Evolutionary conservation across 2,797 vertebrate species (phyloP).

Genomic region (Paedocypris micromegethes): DNA sequence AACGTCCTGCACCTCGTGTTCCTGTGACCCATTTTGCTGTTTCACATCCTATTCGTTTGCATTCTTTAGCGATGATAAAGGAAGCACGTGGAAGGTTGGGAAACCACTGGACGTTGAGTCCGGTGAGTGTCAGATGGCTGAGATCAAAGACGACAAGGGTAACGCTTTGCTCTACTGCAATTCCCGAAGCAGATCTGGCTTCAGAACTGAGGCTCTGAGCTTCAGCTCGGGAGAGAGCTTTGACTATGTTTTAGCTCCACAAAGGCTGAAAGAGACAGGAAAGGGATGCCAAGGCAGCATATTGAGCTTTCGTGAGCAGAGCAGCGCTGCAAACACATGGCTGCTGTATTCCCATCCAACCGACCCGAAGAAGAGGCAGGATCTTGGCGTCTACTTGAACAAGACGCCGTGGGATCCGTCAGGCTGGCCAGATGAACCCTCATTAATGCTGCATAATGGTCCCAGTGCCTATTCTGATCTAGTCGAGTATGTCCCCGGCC

Average conservation of each 20-base stretch:
- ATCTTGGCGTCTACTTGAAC: conserved; percentile 70
- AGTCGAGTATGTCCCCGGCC: conserved; percentile 48
- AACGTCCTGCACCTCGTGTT: neutral
- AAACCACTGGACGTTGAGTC: conserved; percentile 50
- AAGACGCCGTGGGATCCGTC: conserved; percentile 23
- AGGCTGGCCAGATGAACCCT: conserved; percentile 55
- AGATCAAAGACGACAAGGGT: conserved; percentile 30
- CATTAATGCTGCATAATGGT: conserved; percentile 58
- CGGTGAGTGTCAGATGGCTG: conserved; percentile 64
- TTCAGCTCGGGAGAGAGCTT: conserved; percentile 51
- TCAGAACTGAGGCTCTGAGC: conserved; percentile 62
- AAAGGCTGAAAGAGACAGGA: conserved; percentile 52
- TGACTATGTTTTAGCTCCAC: conserved; percentile 14
- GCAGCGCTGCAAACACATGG: conserved; percentile 35
- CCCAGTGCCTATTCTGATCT: conserved; percentile 75
- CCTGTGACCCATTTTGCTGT: conserved; percentile 10
- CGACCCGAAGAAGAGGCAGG: conserved; percentile 40
- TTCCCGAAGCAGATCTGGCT: conserved; percentile 48
- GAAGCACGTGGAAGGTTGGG: conserved; percentile 60
- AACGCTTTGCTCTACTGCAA: conserved; percentile 62
- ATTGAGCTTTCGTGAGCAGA: conserved; percentile 56
- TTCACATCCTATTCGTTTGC: conserved; percentile 58
- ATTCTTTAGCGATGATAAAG: conserved; percentile 68
- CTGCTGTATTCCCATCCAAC: conserved; percentile 73
- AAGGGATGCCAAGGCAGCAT: conserved; percentile 75